A percentile compares a stretch with the other conserved stretches of the same genome.
Evolutionary conservation across 2,113 vertebrate species (phyloP).

Genomic region (Lepus europaeus): DNA sequence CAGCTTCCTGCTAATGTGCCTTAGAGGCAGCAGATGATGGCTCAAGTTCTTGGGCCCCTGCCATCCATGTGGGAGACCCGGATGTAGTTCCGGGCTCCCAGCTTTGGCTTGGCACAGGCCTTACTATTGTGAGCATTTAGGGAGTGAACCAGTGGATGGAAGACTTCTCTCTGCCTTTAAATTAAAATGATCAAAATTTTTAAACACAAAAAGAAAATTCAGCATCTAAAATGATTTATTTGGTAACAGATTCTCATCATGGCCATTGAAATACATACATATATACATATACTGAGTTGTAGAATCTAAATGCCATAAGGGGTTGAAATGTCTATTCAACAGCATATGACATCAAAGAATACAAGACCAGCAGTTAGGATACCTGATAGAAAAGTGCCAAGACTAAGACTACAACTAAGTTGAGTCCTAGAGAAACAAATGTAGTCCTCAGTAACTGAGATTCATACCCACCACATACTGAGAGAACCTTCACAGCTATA

Average conservation of each 20-base stretch:
- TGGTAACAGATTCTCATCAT: background rate
- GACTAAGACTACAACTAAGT: background rate
- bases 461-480: background rate
- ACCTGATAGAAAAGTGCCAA: background rate
- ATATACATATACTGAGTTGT: background rate
- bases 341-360: background rate
- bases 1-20: too few species aligned
- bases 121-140: too few species aligned
- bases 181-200: too few species aligned
- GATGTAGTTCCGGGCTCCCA: too few species aligned
- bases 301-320: background rate
- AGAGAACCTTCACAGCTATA: conserved; percentile 3
- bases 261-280: background rate
- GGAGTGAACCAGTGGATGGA: too few species aligned
- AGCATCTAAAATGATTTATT: background rate
- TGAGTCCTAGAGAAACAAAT: conserved; percentile 60
- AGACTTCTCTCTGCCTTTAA: too few species aligned
- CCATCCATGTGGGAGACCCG: too few species aligned
- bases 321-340: background rate
- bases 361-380: background rate
- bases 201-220: background rate
- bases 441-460: conserved; percentile 31
- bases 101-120: too few species aligned
- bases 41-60: too few species aligned
- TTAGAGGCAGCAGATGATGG: too few species aligned